Evolutionary conservation across 2,888 invertebrate genomes (phyloP), one percentile per base, ranked within the genome.

Genomic region (Rosalia funebris): DNA sequence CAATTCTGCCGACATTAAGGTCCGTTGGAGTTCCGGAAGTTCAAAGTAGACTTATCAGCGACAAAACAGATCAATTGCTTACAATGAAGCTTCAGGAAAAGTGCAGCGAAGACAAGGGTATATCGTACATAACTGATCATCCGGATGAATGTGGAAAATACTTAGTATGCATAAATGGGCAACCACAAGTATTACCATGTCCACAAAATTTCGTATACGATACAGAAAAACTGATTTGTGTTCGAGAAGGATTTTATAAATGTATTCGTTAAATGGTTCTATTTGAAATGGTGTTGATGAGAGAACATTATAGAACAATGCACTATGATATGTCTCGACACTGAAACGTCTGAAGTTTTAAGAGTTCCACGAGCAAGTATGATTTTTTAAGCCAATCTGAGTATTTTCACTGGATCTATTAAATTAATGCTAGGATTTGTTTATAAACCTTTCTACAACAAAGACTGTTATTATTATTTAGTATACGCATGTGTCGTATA

Each of bases 181-280:
- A 50, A 3, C 20, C 39, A n/a, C 10, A 17, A 19, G 39, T 25
- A 2, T 3, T 25, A 11, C 20, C 37, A 14, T 50, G 50, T 25
- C 50, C 50, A 25, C 17, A 17, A 12, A 10, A 16, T 12, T 50
- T 50, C 25, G 50, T 39, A 4, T 50, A 39, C 10, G 39, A 39
- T 14, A 14, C 11, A 16, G 37, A 50, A 1, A 39, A 16, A n/a
- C 5, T 1, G 11, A 17, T 50, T 10, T 50, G 50, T 25, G 50
- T 50, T 11, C 20, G 20, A 25, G 15, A 39, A 10, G 50, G 50
- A 9, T 50, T 20, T 12, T 37, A 39, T 14, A 37, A 25, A 14
- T 50, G 50, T 37, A 20, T 2, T n/a, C 1, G 31, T 16, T 32
- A 41, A n/a, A 4, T 17, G n/a, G 4, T 17, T 41, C 10, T 10